Percentiles rank a stretch among this genome's conserved stretches.
These are phyloP conservation scores for Mugil cephalus DNA, from an alignment of 2,113 vertebrate genomes.

Conservation along the genomic window DNA sequence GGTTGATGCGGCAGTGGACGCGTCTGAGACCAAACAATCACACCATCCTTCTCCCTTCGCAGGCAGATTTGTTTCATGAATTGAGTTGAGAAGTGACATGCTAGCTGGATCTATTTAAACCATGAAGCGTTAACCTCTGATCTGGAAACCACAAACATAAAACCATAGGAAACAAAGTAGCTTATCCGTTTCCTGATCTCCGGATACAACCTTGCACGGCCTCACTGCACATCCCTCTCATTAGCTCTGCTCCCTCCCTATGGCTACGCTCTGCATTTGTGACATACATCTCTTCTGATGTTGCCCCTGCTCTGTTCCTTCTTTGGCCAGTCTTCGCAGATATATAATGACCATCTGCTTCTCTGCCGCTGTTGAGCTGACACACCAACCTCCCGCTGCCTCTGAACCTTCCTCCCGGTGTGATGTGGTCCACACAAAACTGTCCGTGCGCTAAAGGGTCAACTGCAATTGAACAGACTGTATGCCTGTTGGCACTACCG, in stretches of 20 bases:
- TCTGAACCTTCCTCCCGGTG: slow-evolving; percentile 4
- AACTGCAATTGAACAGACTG: slow-evolving; percentile 53
- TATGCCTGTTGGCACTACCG: slow-evolving; percentile 55
- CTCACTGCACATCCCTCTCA: slow-evolving; percentile 6
- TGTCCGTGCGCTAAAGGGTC: slow-evolving; percentile 51
- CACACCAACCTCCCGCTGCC: slow-evolving; percentile 12
- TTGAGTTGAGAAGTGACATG: slow-evolving; percentile 40
- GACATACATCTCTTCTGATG: slow-evolving; percentile 55
- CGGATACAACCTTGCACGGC: slow-evolving; percentile 36
- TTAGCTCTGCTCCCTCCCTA: neutral
- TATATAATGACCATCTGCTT: slow-evolving; percentile 45
- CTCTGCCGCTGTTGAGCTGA: slow-evolving; percentile 23
- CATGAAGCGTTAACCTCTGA: slow-evolving; percentile 62
- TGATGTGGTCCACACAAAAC: slow-evolving; percentile 34
- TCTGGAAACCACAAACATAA: slow-evolving; percentile 54
- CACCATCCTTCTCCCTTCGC: slow-evolving; percentile 10
- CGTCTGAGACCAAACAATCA: slow-evolving; percentile 17
- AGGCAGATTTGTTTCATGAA: slow-evolving; percentile 36
- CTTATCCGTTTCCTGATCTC: slow-evolving; percentile 54
- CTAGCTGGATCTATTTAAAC: slow-evolving; percentile 55
- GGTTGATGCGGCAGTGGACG: slow-evolving; percentile 62
- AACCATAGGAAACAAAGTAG: slow-evolving; percentile 51
- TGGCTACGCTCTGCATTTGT: slow-evolving; percentile 37
- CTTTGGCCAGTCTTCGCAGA: slow-evolving; percentile 33
- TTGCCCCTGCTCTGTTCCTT: slow-evolving; percentile 24